Conservation (phyloP, 2,797 vertebrate genomes). For the Hydrophis major region DNA sequence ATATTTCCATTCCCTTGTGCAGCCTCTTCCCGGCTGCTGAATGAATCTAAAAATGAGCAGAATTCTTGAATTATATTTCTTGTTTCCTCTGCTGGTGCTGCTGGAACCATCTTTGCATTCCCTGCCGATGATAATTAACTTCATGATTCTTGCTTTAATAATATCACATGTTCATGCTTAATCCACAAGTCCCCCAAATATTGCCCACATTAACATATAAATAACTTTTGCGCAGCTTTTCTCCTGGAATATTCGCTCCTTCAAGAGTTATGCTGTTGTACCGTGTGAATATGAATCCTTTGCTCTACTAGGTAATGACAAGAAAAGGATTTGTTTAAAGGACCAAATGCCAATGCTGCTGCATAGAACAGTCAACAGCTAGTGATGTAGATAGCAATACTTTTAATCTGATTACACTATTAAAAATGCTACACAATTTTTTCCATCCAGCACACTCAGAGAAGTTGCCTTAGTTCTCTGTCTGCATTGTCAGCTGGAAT, state of each 20-base stretch:
- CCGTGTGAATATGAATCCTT: slow-evolving; percentile 6
- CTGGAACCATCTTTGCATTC: slow-evolving; percentile 15
- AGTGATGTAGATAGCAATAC: neutral
- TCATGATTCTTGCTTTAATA: slow-evolving; percentile 30
- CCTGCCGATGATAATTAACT: slow-evolving; percentile 22
- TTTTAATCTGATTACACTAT: neutral
- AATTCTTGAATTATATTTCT: neutral
- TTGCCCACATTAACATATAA: slow-evolving; percentile 29
- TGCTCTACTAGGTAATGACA: neutral
- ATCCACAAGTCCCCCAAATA: slow-evolving; percentile 26
- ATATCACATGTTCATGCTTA: slow-evolving; percentile 32
- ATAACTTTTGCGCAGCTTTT: slow-evolving; percentile 13
- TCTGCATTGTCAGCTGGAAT: neutral
- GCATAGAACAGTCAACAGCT: neutral
- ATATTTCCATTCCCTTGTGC: slow-evolving; percentile 25
- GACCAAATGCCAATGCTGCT: neutral
- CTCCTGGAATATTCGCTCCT: slow-evolving; percentile 15
- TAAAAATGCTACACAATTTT: neutral
- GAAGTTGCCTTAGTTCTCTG: neutral
- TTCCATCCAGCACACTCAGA: neutral
- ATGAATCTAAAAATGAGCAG: slow-evolving; percentile 28
- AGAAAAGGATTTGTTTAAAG: neutral
- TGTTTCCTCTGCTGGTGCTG: neutral
- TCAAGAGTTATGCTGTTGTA: slow-evolving; percentile 20
- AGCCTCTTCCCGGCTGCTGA: neutral